phyloP scores from a whole-genome alignment of 2,888 invertebrate species.

The Portevinia maculata region DNA sequence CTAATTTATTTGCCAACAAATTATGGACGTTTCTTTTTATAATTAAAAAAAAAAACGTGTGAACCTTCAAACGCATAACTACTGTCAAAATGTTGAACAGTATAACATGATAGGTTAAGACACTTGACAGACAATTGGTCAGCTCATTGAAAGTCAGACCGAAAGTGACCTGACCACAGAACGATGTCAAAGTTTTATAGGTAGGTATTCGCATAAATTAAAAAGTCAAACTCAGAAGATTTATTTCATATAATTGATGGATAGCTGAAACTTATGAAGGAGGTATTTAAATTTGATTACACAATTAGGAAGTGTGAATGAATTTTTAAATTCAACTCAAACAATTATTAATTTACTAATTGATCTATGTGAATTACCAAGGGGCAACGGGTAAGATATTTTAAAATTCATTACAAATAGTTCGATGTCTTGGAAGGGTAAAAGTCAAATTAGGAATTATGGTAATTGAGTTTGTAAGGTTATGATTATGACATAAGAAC shows the following conservation, averaged over 20 bases:
- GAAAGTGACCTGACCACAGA: neutral
- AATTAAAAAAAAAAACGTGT: no score
- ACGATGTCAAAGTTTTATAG: neutral
- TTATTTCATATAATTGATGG: neutral
- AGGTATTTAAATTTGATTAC: neutral
- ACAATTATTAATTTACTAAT: neutral
- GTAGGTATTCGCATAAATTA: constrained; percentile 8
- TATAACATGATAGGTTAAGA: no score
- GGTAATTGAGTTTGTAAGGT: neutral
- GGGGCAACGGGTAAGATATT: no score
- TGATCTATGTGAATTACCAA: no score
- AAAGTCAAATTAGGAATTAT: neutral
- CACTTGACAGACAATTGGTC: no score
- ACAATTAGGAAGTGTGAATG: constrained; percentile 4
- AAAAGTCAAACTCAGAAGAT: neutral
- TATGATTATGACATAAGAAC: no score
- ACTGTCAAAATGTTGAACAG: no score
- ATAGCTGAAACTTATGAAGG: neutral
- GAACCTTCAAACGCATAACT: no score
- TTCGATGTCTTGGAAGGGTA: no score
- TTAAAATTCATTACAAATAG: no score
- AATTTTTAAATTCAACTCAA: neutral
- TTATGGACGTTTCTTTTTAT: no score
- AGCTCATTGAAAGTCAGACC: constrained; percentile 3
- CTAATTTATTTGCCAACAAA: no score